Evolutionary conservation across 2,888 invertebrate species (phyloP).

Genomic region (Dendrolimus houi): DNA sequence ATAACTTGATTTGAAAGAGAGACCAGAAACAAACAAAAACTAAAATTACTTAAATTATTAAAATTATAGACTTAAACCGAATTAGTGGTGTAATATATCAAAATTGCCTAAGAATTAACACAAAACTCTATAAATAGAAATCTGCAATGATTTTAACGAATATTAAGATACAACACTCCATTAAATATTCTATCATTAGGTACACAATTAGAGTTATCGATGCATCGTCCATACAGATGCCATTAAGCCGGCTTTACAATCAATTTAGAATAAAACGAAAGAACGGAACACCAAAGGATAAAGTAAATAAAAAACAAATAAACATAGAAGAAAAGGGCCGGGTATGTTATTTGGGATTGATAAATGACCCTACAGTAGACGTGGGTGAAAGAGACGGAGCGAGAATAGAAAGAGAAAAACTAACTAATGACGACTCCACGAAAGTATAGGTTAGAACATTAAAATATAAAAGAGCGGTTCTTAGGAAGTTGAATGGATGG

Average conservation of each 20-base stretch:
- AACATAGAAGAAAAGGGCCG: slow-evolving; percentile 66
- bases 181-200: slow-evolving; percentile 49
- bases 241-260: slow-evolving; percentile 69
- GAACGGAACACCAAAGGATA: slow-evolving; percentile 62
- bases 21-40: too few relatives aligned
- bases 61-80: too few relatives aligned
- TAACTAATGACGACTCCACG: slow-evolving; percentile 57
- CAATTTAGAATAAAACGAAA: slow-evolving; percentile 64
- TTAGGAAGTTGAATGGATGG: slow-evolving; percentile 20
- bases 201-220: slow-evolving; percentile 59
- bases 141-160: slow-evolving; percentile 8
- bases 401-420: slow-evolving; percentile 47
- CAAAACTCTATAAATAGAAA: too few relatives aligned
- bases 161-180: slow-evolving; percentile 28
- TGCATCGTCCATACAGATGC: slow-evolving; percentile 57
- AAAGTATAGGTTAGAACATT: slow-evolving; percentile 48
- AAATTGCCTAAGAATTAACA: too few relatives aligned
- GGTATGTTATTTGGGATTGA: slow-evolving; percentile 76
- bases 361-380: slow-evolving; percentile 69
- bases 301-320: slow-evolving; percentile 71
- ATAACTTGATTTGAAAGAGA: too few relatives aligned
- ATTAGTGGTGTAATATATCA: too few relatives aligned
- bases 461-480: slow-evolving; percentile 66
- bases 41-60: too few relatives aligned
- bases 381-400: slow-evolving; percentile 53